These are phyloP conservation scores for Amazona vittata DNA, from an alignment of 2,113 vertebrate species.

Conservation along the genomic window DNA sequence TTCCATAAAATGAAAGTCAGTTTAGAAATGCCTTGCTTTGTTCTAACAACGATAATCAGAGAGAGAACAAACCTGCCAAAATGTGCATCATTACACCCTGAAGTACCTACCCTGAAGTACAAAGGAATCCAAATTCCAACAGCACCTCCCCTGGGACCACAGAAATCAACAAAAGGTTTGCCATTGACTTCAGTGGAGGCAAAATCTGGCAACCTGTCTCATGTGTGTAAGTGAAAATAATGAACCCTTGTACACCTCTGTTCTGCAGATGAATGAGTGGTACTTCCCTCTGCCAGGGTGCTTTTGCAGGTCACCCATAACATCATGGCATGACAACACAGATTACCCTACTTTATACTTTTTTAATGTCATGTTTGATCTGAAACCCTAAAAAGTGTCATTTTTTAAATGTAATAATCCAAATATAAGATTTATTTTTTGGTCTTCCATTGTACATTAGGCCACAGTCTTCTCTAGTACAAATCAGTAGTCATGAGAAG, in stretches of 20 bases:
- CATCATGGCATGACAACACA: not conserved
- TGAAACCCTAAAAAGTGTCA: not conserved
- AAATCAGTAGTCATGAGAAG: not conserved
- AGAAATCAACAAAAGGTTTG: not conserved
- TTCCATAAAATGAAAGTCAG: not conserved
- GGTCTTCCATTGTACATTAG: not conserved
- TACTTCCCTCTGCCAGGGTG: not conserved
- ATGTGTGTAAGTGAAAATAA: not conserved
- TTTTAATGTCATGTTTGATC: not conserved
- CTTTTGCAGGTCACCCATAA: not conserved
- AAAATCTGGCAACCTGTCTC: not conserved
- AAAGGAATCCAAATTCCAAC: not conserved
- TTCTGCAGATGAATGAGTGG: not conserved
- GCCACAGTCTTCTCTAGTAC: not conserved
- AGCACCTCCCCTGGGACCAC: not conserved
- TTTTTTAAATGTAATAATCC: not conserved
- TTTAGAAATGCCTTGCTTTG: slow-evolving; percentile 13
- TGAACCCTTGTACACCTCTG: not conserved
- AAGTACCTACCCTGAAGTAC: not conserved
- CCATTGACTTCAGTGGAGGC: not conserved
- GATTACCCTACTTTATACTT: not conserved
- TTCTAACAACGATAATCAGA: not conserved
- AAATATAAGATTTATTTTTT: not conserved
- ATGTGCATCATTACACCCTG: not conserved
- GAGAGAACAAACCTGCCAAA: not conserved